These are phyloP conservation scores for Alexandromys fortis DNA, from an alignment of 2,113 vertebrate genomes.

Conservation along the genomic window DNA sequence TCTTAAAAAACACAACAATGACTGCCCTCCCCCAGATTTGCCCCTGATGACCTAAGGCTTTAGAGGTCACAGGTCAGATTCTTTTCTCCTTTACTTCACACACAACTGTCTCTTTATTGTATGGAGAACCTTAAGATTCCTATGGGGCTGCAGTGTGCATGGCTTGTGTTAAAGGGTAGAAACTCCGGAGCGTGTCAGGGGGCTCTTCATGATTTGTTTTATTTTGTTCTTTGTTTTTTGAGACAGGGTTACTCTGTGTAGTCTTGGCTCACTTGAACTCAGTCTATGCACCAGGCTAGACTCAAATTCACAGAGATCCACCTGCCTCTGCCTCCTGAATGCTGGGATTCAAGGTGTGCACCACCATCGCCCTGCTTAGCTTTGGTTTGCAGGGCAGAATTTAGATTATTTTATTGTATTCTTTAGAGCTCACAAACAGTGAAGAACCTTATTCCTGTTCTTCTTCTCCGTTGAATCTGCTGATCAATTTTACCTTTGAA, in stretches of 20 bases:
- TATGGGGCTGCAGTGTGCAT: not conserved
- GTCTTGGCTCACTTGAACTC: not conserved
- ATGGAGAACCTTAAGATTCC: not conserved
- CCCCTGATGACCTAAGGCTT: not conserved
- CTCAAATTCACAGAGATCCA: not conserved
- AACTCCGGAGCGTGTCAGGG: not conserved
- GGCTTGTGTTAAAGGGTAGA: not conserved
- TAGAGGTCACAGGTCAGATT: not conserved
- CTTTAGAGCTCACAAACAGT: not conserved
- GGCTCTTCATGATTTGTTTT: constrained; percentile 34
- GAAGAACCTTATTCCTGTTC: constrained; percentile 5
- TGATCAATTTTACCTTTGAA: constrained; percentile 75
- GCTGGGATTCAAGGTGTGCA: not conserved
- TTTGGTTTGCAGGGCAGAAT: constrained; percentile 63
- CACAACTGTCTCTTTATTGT: not conserved
- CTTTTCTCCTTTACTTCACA: not conserved
- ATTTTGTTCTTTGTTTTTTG: not conserved
- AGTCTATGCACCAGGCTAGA: not conserved
- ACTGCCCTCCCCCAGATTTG: not conserved
- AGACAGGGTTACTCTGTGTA: not conserved
- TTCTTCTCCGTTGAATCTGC: constrained; percentile 68
- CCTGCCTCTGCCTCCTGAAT: not conserved
- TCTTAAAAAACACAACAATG: not conserved
- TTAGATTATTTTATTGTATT: constrained; percentile 71
- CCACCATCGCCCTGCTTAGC: not conserved